Base-by-base conservation (phyloP, 2,113 vertebrate species). In the Perognathus longimembris region DNA sequence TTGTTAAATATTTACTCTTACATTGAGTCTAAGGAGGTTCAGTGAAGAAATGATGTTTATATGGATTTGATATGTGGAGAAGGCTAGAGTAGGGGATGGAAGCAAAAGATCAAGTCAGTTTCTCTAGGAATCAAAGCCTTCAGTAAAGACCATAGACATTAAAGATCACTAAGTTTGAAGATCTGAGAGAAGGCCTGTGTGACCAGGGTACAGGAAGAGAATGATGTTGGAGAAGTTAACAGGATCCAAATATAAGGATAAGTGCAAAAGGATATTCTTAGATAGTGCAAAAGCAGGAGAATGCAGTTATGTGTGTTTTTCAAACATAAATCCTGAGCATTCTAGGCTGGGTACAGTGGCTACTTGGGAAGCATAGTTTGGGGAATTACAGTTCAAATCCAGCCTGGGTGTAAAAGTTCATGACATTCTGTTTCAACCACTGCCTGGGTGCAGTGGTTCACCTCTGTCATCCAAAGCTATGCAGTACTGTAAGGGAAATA, bases 1-100 rank as follows among this genome's bases (percentile, higher is more conserved):
- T 77, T 83, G 30, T 50, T 73, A 84, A 94, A 57, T 80, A 71
- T 61, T 71, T 87, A 93, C 85, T 84, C 38, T 78, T 79, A 26
- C 24, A 61, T 40, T 42, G n/a, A 38, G 38, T 20, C 30, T 45
- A 18, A 70, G 3, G 38, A 70, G 38, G 38, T 82, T 6, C 54
- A 26, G 66, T 64, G 85, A 85, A 54, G 81, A 81, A 28, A 61
- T 61, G 59, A 61, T 66, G 7, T 88, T 57, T 66, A 36, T 59
- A 71, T 30, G 70, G 50, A 73, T 15, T 69, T 81, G 85, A 57
- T 42, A 21, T 22, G 11, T 77, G 24, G 28, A 59, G 71, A 24
- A 38, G 36, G 24, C 57, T 32, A 36, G 38, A n/a, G 38, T 69
- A 1, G 17, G 38, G 11, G 21, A 36, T 71, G 36, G 45, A 50